Evolutionary conservation across 1,140 invertebrate species (phyloP), one percentile per base, ranked within the genome.

Genomic region (Helicoverpa armigera): DNA sequence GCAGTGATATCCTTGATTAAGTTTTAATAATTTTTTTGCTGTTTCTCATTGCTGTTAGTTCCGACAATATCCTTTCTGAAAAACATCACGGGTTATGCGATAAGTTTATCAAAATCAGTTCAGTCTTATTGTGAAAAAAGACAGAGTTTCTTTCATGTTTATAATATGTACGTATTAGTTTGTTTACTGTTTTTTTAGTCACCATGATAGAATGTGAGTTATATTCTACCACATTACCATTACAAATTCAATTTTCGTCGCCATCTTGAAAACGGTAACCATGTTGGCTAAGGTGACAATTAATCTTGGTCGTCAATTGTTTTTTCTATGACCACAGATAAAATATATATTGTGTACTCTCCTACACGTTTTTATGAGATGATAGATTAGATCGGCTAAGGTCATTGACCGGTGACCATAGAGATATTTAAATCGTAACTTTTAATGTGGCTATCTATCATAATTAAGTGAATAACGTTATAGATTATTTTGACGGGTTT

Each of bases 331-430:
- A 50, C 35, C 43, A 69, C 43, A 50, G 65, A 50, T 69, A 69
- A 50, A 51, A 50, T 69, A 69, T 9, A 43, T 50, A 67, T 67
- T 48, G 65, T 50, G 18, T 50, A 50, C 43, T 69, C 65, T 69
- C 65, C 50, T 31, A 72, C 18, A 72, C 69, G 29, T 7, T 72
- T 31, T 54, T 53, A 18, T 53, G 54, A 50, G 7, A 72, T 72
- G 69, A 72, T 72, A 54, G 69, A 72, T 72, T 72, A 72, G 50
- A 72, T 53, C 12, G 23, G 1, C 2, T n/a, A 31, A 16, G 50
- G 29, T 54, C 50, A n/a, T 31, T 51, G 69, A 72, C 69, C 50
- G n/a, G 29, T 51, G 69, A 72, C 69, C 50, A 72, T 72, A 72
- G 18, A 7, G 61, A n/a, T 51, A 67, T 50, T 67, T n/a, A 18